phyloP scores from a whole-genome alignment of 2,113 vertebrate genomes.

The Gasterosteus aculeatus region DNA sequence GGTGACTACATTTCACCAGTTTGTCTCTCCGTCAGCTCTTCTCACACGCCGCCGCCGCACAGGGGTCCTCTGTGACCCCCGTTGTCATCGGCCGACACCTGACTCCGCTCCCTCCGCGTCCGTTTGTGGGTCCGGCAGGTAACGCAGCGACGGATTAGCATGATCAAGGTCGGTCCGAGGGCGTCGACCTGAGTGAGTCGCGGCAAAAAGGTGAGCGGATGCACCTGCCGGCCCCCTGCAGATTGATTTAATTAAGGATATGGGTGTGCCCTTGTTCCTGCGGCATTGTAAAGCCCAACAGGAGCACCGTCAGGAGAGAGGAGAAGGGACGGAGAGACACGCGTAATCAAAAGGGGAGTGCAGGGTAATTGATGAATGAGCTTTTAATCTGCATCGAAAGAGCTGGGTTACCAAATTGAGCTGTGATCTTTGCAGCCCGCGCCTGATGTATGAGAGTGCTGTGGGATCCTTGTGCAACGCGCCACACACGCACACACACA shows the following conservation, averaged over 20 bases:
- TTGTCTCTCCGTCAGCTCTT: constrained; percentile 57
- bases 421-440: constrained; percentile 55
- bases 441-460: constrained; percentile 66
- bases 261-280: constrained; percentile 47
- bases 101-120: constrained; percentile 51
- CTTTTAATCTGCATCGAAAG: constrained; percentile 78
- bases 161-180: constrained; percentile 73
- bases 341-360: constrained; percentile 64
- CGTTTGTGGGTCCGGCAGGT: constrained; percentile 63
- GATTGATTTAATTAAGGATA: constrained; percentile 76
- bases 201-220: constrained; percentile 68
- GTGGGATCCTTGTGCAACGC: constrained; percentile 61
- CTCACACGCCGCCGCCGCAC: constrained; percentile 8
- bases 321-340: constrained; percentile 15
- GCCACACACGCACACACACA: constrained; percentile 5
- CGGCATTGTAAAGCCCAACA: constrained; percentile 38
- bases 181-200: constrained; percentile 51
- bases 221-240: constrained; percentile 60
- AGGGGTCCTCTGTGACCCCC: constrained; percentile 53
- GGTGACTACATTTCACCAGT: constrained; percentile 38
- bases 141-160: constrained; percentile 66
- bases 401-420: constrained; percentile 65
- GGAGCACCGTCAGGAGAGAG: constrained; percentile 10
- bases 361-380: constrained; percentile 74
- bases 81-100: constrained; percentile 60